phyloP scores from a whole-genome alignment of 1,140 invertebrate species.

The Micrasema longulum region DNA sequence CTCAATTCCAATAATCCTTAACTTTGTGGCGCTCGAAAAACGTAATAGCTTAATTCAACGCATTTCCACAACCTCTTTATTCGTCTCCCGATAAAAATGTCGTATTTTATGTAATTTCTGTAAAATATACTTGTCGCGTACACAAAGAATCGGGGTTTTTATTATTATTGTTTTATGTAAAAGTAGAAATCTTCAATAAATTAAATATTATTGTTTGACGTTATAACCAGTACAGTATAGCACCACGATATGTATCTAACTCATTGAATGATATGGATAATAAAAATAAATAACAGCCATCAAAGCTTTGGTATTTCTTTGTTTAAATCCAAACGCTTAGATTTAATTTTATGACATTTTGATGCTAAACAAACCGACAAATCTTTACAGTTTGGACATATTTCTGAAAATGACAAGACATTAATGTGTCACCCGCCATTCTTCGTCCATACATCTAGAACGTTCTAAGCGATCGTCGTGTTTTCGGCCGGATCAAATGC shows the following conservation, averaged over 20 bases:
- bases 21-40: conserved; percentile 8
- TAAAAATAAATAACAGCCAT: conserved; percentile 39
- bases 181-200: conserved; percentile 32
- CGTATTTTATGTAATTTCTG: conserved; percentile 5
- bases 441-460: conserved; percentile 35
- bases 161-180: conserved; percentile 40
- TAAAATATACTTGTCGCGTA: conserved; percentile 26
- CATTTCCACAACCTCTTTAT: conserved; percentile 20
- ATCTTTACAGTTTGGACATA: conserved; percentile 29
- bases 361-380: conserved; percentile 40
- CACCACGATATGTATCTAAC: conserved; percentile 36
- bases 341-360: conserved; percentile 42
- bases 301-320: conserved; percentile 29
- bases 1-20: conserved; percentile 12
- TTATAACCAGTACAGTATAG: conserved; percentile 17
- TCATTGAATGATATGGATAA: conserved; percentile 25
- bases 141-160: conserved; percentile 5
- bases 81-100: conserved; percentile 29
- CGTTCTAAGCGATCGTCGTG: neutral
- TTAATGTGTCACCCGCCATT: conserved; percentile 37
- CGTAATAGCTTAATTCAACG: conserved; percentile 34
- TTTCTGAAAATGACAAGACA: conserved; percentile 39
- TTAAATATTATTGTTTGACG: conserved; percentile 25
- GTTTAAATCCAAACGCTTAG: conserved; percentile 39
- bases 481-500: conserved; percentile 34